Evolutionary conservation across 2,888 invertebrate genomes (phyloP).

Genomic region (Pheosia tremula): DNA sequence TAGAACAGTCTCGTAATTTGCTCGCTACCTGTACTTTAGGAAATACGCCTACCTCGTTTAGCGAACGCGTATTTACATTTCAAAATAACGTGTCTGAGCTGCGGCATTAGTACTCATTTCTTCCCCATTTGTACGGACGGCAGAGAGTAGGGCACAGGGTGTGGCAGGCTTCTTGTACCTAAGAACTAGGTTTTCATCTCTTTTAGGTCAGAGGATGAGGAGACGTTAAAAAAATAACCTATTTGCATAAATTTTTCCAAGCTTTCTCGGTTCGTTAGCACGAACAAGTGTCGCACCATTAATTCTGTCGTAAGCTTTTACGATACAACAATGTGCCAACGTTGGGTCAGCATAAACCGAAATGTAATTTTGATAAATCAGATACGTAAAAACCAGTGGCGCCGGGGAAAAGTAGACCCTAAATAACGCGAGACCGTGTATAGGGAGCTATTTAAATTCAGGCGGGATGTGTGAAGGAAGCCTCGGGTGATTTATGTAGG

Average conservation of each 20-base stretch:
- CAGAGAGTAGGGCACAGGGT: conserved; percentile 1
- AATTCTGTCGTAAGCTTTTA: conserved; percentile 33
- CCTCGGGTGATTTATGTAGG: conserved; percentile 72
- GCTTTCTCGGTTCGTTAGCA: conserved; percentile 36
- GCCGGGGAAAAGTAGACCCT: conserved; percentile 55
- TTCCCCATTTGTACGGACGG: conserved; percentile 31
- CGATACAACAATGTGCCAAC: conserved; percentile 18
- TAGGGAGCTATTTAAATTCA: conserved; percentile 77
- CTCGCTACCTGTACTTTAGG: conserved; percentile 50
- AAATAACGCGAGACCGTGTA: conserved; percentile 72
- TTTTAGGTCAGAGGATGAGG: too few species aligned
- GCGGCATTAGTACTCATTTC: conserved; percentile 45
- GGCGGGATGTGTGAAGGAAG: conserved; percentile 74
- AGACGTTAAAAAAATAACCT: conserved; percentile 16
- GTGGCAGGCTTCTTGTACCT: conserved; percentile 10
- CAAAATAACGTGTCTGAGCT: conserved; percentile 44
- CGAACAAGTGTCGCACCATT: conserved; percentile 30
- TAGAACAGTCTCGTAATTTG: conserved; percentile 66
- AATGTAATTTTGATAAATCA: conserved; percentile 45
- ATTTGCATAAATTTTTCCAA: conserved; percentile 23
- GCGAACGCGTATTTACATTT: conserved; percentile 47
- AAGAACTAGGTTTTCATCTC: conserved; percentile 27
- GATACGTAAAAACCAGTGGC: conserved; percentile 50
- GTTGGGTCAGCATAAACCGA: conserved; percentile 26
- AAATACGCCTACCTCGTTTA: conserved; percentile 57